phyloP scores from a whole-genome alignment of 2,797 vertebrate genomes.

The Clarias pachynema region DNA sequence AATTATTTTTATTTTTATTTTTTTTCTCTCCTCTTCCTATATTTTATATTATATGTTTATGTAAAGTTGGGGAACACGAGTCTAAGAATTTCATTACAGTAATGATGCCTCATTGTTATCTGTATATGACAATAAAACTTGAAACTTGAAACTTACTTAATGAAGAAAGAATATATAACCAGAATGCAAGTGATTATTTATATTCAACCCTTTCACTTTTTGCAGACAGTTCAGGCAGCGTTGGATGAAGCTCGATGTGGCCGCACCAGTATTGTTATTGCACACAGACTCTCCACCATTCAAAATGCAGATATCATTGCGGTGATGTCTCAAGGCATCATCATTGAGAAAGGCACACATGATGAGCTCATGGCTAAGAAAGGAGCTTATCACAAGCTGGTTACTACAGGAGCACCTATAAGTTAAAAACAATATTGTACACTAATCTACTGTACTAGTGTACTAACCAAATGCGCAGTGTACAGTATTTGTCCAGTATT shows the following conservation, averaged over 20 bases:
- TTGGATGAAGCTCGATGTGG: constrained; percentile 80
- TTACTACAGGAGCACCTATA: constrained; percentile 80
- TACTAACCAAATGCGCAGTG: background rate
- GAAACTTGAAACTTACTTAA: too few relatives aligned
- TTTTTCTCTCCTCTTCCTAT: too few relatives aligned
- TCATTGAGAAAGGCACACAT: constrained; percentile 79
- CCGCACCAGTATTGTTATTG: constrained; percentile 82
- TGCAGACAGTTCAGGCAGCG: constrained; percentile 79
- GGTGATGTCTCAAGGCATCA: constrained; percentile 77
- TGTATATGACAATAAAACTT: too few relatives aligned
- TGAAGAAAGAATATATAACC: background rate
- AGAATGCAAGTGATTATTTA: background rate
- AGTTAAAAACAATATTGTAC: constrained; percentile 63
- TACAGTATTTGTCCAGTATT: background rate
- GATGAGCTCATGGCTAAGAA: constrained; percentile 75
- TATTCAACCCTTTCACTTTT: background rate
- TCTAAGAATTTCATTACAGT: too few relatives aligned
- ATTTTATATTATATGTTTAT: too few relatives aligned
- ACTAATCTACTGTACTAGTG: background rate
- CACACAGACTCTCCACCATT: constrained; percentile 82
- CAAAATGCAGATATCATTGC: constrained; percentile 80
- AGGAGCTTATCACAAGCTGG: constrained; percentile 79
- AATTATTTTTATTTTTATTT: too few relatives aligned
- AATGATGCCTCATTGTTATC: too few relatives aligned
- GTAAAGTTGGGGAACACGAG: too few relatives aligned